Conservation (phyloP, 2,888 invertebrate genomes). For the Drosophila vallismaia region DNA sequence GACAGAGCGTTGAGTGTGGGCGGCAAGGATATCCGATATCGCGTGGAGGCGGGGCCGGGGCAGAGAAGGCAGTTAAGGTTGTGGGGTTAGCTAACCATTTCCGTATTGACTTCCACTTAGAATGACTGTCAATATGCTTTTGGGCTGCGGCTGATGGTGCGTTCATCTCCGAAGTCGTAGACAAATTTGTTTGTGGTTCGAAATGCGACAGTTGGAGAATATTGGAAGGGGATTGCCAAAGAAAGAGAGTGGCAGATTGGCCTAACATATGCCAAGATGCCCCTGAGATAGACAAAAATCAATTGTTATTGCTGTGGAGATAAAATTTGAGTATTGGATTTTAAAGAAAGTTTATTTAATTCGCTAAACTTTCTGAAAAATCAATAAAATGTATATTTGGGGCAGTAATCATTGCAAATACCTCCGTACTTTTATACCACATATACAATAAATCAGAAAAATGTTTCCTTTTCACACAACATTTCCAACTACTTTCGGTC, state of each 20-base stretch:
- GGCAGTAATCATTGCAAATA: background rate
- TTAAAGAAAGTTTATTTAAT: slow-evolving; percentile 3
- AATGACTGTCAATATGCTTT: slow-evolving; percentile 69
- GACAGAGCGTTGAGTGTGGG: slow-evolving; percentile 77
- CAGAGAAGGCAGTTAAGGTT: slow-evolving; percentile 1
- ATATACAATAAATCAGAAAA: slow-evolving; percentile 62
- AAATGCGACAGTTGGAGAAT: slow-evolving; percentile 65
- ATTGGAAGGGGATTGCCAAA: slow-evolving; percentile 4
- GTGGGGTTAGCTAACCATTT: slow-evolving; percentile 25
- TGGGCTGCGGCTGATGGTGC: slow-evolving; percentile 34
- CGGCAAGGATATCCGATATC: slow-evolving; percentile 41
- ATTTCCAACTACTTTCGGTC: slow-evolving; percentile 35
- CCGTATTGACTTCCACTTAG: slow-evolving; percentile 66
- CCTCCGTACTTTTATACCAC: background rate
- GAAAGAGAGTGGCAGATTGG: slow-evolving; percentile 18
- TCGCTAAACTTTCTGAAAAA: background rate
- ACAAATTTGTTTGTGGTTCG: slow-evolving; percentile 79
- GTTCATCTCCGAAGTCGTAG: slow-evolving; percentile 70
- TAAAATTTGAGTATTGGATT: slow-evolving; percentile 15
- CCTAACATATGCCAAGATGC: slow-evolving; percentile 60
- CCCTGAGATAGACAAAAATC: slow-evolving; percentile 17
- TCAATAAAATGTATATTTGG: background rate
- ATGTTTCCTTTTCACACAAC: slow-evolving; percentile 69
- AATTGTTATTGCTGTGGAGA: slow-evolving; percentile 19
- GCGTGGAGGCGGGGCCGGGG: background rate